A percentile compares a stretch with the other conserved stretches of the same genome.
phyloP scores from a whole-genome alignment of 2,888 invertebrate genomes.

The Galerucella pusilla region DNA sequence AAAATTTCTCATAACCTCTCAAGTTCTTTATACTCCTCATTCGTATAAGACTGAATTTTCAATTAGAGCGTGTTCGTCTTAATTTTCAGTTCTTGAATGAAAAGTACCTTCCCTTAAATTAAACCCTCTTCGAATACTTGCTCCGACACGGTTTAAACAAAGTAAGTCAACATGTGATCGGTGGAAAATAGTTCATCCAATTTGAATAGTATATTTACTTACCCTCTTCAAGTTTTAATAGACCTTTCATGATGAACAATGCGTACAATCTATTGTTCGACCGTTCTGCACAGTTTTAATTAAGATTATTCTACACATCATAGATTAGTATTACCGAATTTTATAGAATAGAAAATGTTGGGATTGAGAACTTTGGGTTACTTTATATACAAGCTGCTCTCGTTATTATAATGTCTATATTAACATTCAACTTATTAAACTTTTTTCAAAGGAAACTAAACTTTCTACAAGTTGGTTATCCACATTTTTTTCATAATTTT shows the following conservation, averaged over 20 bases:
- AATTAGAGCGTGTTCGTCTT: not conserved
- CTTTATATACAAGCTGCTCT: not conserved
- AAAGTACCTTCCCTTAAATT: constrained; percentile 24
- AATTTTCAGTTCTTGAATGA: constrained; percentile 1
- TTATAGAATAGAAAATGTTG: not conserved
- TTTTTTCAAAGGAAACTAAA: no score
- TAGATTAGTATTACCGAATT: not conserved
- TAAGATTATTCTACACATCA: constrained; percentile 6
- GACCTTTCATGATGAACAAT: constrained; percentile 33
- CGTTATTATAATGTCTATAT: no score
- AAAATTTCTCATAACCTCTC: not conserved
- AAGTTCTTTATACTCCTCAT: not conserved
- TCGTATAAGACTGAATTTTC: not conserved
- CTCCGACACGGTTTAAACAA: constrained; percentile 14
- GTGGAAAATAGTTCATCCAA: constrained; percentile 37
- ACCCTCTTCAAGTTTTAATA: constrained; percentile 40
- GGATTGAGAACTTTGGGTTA: not conserved
- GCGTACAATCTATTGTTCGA: constrained; percentile 21
- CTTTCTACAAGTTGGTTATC: no score
- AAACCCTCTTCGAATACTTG: constrained; percentile 32
- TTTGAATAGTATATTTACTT: constrained; percentile 41
- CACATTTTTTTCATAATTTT: no score
- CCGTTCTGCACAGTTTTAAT: constrained; percentile 16
- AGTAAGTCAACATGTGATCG: constrained; percentile 41
- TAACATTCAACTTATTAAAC: no score